Evolutionary conservation across 2,888 invertebrate genomes (phyloP).

Genomic region (Aethes cnicana): DNA sequence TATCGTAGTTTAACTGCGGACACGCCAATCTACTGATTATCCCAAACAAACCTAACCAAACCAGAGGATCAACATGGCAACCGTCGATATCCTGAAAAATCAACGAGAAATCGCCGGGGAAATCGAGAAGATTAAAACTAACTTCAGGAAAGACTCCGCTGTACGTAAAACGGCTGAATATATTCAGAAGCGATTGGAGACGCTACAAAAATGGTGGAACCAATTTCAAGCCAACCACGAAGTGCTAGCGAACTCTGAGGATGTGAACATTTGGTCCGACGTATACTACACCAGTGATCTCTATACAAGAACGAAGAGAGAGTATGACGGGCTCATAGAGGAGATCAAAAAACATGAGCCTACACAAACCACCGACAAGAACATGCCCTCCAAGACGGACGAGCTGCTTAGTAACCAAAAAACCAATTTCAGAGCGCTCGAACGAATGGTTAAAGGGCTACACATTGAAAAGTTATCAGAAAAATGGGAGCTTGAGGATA

Average conservation of each 20-base stretch:
- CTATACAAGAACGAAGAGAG: not conserved
- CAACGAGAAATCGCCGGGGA: conserved; percentile 3
- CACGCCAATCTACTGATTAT: no score
- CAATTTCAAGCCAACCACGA: conserved; percentile 21
- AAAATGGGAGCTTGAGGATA: conserved; percentile 28
- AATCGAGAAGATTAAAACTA: conserved; percentile 6
- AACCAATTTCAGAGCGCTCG: conserved; percentile 26
- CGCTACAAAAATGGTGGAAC: conserved; percentile 6
- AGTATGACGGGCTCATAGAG: not conserved
- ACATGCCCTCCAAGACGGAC: not conserved
- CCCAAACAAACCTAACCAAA: no score
- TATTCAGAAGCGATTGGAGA: conserved; percentile 7
- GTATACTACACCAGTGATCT: conserved; percentile 23
- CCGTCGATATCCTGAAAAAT: no score
- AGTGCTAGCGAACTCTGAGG: not conserved
- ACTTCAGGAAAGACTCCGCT: conserved; percentile 24
- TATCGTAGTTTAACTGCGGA: no score
- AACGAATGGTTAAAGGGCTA: conserved; percentile 1
- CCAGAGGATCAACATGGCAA: no score
- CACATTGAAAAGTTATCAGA: conserved; percentile 8
- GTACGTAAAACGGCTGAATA: conserved; percentile 20
- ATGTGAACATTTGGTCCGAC: not conserved
- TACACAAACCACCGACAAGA: not conserved
- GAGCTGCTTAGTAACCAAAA: conserved; percentile 9
- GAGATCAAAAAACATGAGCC: not conserved